Conservation (phyloP, 1,140 invertebrate species). For the Megathymus violae region DNA sequence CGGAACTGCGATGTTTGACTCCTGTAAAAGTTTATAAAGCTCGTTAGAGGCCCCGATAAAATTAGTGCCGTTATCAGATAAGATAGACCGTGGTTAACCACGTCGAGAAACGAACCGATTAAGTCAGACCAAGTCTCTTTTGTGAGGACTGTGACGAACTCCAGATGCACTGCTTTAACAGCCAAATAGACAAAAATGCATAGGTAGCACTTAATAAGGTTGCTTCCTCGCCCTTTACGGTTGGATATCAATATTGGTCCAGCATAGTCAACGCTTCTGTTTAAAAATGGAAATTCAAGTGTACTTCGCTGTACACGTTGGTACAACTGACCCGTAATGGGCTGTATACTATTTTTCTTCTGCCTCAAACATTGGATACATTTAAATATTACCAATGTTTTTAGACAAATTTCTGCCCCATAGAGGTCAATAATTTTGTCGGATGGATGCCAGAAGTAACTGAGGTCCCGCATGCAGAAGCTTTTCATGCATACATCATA, state of each 20-base stretch:
- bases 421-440: no score
- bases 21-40: no score
- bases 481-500: no score
- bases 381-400: background rate
- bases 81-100: constrained; percentile 38
- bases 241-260: no score
- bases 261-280: no score
- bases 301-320: background rate
- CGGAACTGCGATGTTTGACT: no score
- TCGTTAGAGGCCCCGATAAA: no score
- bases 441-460: no score
- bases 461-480: no score
- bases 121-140: constrained; percentile 36
- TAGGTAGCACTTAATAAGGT: constrained; percentile 38
- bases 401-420: constrained; percentile 29
- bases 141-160: constrained; percentile 37
- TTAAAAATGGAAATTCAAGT: no score
- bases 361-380: no score
- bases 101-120: constrained; percentile 41
- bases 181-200: no score
- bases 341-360: background rate
- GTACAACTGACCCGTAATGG: constrained; percentile 6
- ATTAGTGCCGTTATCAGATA: constrained; percentile 43
- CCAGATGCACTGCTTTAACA: constrained; percentile 38
- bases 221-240: constrained; percentile 40